phyloP scores from a whole-genome alignment of 2,113 vertebrate species.

The Lethenteron reissneri region DNA sequence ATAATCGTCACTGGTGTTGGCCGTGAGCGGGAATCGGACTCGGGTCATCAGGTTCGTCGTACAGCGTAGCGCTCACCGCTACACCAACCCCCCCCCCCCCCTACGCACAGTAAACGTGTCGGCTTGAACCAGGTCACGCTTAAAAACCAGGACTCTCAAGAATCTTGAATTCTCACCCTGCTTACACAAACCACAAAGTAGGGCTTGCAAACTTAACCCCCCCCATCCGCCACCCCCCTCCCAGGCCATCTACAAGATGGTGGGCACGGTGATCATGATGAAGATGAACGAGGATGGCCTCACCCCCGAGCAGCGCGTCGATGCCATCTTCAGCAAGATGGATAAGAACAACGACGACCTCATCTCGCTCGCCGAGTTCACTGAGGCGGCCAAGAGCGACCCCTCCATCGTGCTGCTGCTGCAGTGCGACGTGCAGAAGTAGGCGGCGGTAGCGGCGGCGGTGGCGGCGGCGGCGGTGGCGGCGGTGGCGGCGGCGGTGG shows the following conservation, averaged over 20 bases:
- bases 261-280: constrained; percentile 98
- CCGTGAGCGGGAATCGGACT: too few relatives aligned
- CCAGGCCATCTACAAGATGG: constrained; percentile 98
- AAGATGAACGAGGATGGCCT: constrained; percentile 92
- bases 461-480: constrained; percentile 7
- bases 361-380: constrained; percentile 90
- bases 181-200: too few relatives aligned
- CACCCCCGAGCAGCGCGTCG: constrained; percentile 83
- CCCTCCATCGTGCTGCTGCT: constrained; percentile 84
- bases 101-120: too few relatives aligned
- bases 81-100: too few relatives aligned
- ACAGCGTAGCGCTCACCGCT: too few relatives aligned
- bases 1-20: too few relatives aligned
- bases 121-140: too few relatives aligned
- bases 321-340: constrained; percentile 99
- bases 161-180: too few relatives aligned
- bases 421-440: constrained; percentile 95
- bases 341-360: constrained; percentile 94
- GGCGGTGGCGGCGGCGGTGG: not conserved
- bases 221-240: constrained; percentile 1
- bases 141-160: too few relatives aligned
- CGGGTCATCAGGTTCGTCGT: too few relatives aligned
- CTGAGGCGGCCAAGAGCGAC: constrained; percentile 83
- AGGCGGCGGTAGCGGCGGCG: constrained; percentile 18
- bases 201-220: too few relatives aligned